Evolutionary conservation across 2,797 vertebrate species (phyloP).

Genomic region (Melanotaenia pygmaea): DNA sequence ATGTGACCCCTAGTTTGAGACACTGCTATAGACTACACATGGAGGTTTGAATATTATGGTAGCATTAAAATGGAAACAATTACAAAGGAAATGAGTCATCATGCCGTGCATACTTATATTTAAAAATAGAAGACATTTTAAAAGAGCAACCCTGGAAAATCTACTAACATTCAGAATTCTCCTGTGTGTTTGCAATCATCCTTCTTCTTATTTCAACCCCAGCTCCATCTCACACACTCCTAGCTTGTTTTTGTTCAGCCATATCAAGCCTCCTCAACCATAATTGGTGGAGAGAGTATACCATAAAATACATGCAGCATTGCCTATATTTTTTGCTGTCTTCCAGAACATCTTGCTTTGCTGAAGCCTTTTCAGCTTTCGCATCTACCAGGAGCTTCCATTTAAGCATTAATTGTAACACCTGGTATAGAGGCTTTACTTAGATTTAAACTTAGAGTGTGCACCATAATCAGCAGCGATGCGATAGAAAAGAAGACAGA

Average conservation of each 20-base stretch:
- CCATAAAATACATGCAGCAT: constrained; percentile 47
- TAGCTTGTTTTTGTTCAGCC: constrained; percentile 46
- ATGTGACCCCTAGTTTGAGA: too few relatives aligned
- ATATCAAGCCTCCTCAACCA: constrained; percentile 45
- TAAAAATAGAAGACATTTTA: not conserved
- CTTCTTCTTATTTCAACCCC: not conserved
- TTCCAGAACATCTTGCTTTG: constrained; percentile 38
- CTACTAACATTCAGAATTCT: not conserved
- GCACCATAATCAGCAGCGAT: constrained; percentile 34
- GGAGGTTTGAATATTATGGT: not conserved
- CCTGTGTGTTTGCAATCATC: constrained; percentile 5
- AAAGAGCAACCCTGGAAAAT: not conserved
- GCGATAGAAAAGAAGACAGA: constrained; percentile 11
- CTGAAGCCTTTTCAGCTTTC: constrained; percentile 10
- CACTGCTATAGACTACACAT: not conserved
- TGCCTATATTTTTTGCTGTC: constrained; percentile 54
- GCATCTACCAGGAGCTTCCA: constrained; percentile 26
- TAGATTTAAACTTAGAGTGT: constrained; percentile 23
- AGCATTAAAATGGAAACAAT: not conserved
- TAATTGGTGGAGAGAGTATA: constrained; percentile 39
- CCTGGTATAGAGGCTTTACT: constrained; percentile 34
- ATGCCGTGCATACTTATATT: not conserved
- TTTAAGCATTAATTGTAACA: constrained; percentile 37
- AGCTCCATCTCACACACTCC: not conserved
- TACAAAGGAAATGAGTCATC: not conserved